A percentile compares a stretch with the other conserved stretches of the same genome.
These are phyloP conservation scores for Aramus guarauna DNA, from an alignment of 2,113 vertebrate species.

Conservation along the genomic window DNA sequence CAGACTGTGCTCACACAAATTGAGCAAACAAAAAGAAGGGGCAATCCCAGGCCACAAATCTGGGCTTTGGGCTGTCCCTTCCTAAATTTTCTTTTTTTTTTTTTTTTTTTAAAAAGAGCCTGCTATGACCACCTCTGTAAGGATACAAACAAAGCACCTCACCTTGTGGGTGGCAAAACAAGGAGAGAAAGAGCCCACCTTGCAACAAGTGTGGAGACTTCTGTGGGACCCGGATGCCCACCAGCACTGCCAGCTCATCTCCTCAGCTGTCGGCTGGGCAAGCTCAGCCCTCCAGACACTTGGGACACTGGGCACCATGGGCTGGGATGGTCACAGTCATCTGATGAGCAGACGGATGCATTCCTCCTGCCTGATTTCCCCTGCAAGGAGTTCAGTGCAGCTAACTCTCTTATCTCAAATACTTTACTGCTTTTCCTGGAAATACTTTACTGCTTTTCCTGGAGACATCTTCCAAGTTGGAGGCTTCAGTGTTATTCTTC, in stretches of 20 bases:
- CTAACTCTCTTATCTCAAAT: background rate
- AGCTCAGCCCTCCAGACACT: background rate
- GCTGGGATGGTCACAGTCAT: background rate
- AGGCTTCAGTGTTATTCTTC: background rate
- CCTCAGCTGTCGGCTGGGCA: background rate
- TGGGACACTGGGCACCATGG: accelerated
- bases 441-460: background rate
- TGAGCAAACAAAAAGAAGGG: background rate
- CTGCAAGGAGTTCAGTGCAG: background rate
- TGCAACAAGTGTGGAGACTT: accelerated
- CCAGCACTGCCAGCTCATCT: background rate
- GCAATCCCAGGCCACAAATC: background rate
- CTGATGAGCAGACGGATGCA: background rate
- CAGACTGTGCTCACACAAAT: background rate
- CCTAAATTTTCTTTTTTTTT: background rate
- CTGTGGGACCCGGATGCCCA: accelerated
- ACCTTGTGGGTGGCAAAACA: background rate
- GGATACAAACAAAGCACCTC: background rate
- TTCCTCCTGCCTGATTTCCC: background rate
- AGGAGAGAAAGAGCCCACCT: background rate
- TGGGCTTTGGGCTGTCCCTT: background rate
- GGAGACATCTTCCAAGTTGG: background rate
- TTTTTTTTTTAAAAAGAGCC: background rate
- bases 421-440: background rate
- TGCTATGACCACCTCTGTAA: background rate